Evolutionary conservation across 2,113 vertebrate species (phyloP).

Genomic region (Anolis sagrei): DNA sequence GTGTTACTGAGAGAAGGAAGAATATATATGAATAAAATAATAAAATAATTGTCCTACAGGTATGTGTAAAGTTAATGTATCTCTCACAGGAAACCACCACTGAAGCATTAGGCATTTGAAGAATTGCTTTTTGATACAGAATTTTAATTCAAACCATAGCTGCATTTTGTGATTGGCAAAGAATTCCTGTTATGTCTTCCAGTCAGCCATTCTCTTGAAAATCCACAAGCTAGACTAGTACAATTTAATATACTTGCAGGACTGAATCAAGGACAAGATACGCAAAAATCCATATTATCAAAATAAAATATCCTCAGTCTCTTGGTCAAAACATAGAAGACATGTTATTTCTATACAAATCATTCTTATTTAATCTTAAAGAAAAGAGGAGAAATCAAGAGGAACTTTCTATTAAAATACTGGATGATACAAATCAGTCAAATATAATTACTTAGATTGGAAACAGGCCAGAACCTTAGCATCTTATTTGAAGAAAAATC

Average conservation of each 20-base stretch:
- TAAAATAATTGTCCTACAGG: neutral
- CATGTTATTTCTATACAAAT: slow-evolving; percentile 32
- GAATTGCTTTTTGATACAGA: neutral
- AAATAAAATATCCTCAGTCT: neutral
- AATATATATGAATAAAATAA: too few species aligned
- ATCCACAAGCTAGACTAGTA: slow-evolving; percentile 23
- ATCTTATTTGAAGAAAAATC: slow-evolving; percentile 29
- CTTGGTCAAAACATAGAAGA: slow-evolving; percentile 33
- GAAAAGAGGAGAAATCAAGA: slow-evolving; percentile 55
- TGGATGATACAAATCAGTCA: slow-evolving; percentile 32
- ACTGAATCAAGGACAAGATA: slow-evolving; percentile 38
- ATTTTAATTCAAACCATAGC: neutral
- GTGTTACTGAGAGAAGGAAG: too few species aligned
- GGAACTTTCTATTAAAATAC: slow-evolving; percentile 47
- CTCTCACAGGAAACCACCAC: neutral
- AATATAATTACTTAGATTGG: slow-evolving; percentile 29
- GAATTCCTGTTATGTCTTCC: neutral
- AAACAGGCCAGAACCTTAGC: slow-evolving; percentile 40
- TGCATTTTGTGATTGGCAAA: slow-evolving; percentile 22
- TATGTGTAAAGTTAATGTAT: neutral
- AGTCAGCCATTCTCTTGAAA: neutral
- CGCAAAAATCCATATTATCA: slow-evolving; percentile 27
- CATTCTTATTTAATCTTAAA: slow-evolving; percentile 22
- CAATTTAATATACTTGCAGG: slow-evolving; percentile 26
- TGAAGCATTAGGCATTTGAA: neutral